phyloP scores from a whole-genome alignment of 2,113 vertebrate genomes.

The Puma concolor region DNA sequence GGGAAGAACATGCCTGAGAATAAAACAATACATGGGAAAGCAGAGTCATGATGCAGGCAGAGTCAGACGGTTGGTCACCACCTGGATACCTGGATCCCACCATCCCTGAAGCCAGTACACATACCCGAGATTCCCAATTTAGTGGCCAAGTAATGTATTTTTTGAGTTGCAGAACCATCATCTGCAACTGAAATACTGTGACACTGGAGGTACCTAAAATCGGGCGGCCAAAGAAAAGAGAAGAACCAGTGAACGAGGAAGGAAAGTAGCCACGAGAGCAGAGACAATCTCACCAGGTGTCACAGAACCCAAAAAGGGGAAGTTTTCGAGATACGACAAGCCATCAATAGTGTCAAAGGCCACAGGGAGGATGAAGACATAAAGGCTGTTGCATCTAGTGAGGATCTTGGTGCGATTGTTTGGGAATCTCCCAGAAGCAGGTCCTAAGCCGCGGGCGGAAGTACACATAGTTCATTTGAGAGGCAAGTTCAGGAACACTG shows the following conservation, averaged over 20 bases:
- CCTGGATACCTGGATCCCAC: neutral
- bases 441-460: neutral
- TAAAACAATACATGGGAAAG: neutral
- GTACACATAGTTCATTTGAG: neutral
- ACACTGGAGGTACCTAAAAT: neutral
- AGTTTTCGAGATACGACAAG: neutral
- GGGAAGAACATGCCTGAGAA: neutral
- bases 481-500: neutral
- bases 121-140: neutral
- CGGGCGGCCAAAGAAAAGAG: neutral
- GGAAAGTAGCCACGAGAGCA: neutral
- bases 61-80: neutral
- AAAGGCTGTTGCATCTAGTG: neutral
- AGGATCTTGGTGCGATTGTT: too few relatives aligned
- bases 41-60: neutral
- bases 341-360: neutral
- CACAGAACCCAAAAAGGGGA: neutral
- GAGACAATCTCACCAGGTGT: neutral
- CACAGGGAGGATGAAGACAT: neutral
- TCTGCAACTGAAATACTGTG: neutral
- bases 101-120: neutral
- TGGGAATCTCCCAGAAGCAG: neutral
- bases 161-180: neutral
- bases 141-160: neutral
- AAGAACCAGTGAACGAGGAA: neutral